Percentiles rank a stretch among this genome's conserved stretches.
phyloP scores from a whole-genome alignment of 2,113 vertebrate species.

The Baryphthengus martii region DNA sequence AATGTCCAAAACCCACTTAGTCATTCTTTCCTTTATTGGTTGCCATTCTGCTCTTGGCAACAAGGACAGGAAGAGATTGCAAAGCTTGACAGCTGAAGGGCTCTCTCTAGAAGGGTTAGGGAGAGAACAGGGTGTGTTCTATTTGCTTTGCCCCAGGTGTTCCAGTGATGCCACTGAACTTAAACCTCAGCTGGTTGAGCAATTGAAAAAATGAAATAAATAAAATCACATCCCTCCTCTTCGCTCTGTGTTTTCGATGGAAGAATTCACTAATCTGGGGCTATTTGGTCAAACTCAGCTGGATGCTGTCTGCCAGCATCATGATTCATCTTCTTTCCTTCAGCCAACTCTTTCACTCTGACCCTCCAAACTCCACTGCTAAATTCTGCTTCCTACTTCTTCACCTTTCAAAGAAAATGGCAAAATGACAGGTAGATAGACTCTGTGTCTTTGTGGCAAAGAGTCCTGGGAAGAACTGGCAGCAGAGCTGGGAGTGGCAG shows the following conservation, averaged over 20 bases:
- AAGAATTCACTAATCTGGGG: neutral
- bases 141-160: neutral
- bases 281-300: neutral
- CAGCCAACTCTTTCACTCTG: neutral
- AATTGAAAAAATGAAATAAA: neutral
- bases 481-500: neutral
- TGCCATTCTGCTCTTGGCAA: neutral
- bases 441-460: neutral
- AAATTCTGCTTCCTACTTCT: neutral
- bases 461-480: neutral
- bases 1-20: conserved; percentile 16
- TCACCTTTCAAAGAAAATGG: neutral
- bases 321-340: neutral
- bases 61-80: neutral
- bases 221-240: neutral
- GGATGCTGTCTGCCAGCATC: neutral
- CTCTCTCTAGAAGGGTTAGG: neutral
- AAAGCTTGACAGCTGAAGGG: neutral
- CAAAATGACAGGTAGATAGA: neutral
- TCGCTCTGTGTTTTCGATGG: neutral
- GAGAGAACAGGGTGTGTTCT: conserved; percentile 10
- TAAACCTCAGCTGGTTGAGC: neutral
- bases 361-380: neutral
- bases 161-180: neutral
- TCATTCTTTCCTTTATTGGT: conserved; percentile 15